Percentiles rank a stretch among this genome's conserved stretches.
Conservation (phyloP, 2,888 invertebrate species). For the Tribolium freemani region DNA sequence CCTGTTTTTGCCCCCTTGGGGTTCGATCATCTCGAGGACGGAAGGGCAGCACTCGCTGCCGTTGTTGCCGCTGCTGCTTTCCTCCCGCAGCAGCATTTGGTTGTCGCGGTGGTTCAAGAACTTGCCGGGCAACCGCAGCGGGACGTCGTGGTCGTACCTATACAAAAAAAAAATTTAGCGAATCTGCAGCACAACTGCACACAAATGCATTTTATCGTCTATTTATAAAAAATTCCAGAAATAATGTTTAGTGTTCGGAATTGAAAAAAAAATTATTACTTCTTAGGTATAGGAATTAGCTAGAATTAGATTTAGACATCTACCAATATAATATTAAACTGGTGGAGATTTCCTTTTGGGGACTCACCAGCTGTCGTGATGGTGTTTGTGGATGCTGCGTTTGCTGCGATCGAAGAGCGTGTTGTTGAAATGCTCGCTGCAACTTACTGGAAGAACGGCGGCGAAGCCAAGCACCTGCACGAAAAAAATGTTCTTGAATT, state of each 20-base stretch:
- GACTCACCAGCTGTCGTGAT: conserved; percentile 50
- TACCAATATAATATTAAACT: no score
- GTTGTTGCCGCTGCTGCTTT: conserved; percentile 64
- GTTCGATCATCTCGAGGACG: conserved; percentile 82
- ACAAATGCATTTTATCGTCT: no score
- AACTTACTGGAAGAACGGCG: conserved; percentile 69
- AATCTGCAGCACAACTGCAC: no score
- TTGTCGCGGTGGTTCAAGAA: conserved; percentile 76
- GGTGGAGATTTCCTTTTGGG: not conserved
- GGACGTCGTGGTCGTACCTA: conserved; percentile 54
- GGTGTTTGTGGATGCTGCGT: conserved; percentile 54
- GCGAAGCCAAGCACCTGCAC: conserved; percentile 75
- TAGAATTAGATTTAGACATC: no score
- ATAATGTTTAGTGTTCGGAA: no score
- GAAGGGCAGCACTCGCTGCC: conserved; percentile 85
- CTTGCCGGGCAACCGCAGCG: conserved; percentile 58
- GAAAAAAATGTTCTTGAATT: not conserved
- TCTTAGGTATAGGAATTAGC: no score
- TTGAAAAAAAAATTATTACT: no score
- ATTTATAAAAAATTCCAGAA: no score
- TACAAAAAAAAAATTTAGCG: not conserved
- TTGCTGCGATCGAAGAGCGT: conserved; percentile 57
- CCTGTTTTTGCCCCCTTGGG: conserved; percentile 82
- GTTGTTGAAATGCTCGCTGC: conserved; percentile 62
- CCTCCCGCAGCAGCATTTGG: conserved; percentile 72